A percentile compares a stretch with the other conserved stretches of the same genome.
Evolutionary conservation across 35 echinoderm and acorn worm genomes (phyloP).

Genomic region (Apostichopus japonicus): DNA sequence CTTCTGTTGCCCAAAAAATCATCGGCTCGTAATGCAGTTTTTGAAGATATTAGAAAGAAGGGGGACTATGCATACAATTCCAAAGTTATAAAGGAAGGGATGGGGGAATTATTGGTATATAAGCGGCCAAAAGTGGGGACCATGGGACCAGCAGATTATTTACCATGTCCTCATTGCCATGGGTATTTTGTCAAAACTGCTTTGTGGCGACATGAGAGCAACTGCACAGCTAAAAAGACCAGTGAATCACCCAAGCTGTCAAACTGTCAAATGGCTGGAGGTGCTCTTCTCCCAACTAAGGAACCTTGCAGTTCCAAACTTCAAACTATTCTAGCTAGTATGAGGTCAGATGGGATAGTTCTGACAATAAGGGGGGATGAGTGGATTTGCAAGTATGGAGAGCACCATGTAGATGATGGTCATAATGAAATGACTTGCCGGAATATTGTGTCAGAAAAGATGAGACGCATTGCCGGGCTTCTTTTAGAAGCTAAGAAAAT

Average conservation of each 20-base stretch:
- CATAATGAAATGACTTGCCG: not conserved
- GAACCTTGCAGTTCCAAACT: not conserved
- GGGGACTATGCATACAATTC: not conserved
- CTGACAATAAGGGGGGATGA: not conserved
- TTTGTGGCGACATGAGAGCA: not conserved
- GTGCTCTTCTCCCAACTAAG: constrained; percentile 4
- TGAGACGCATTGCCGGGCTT: not conserved
- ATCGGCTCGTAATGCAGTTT: not conserved
- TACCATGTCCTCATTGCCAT: not conserved
- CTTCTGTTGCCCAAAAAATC: not conserved
- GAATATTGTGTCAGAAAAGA: constrained; percentile 23
- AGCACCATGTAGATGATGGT: not conserved
- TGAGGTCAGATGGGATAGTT: not conserved
- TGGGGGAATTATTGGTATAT: not conserved
- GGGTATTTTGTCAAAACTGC: not conserved
- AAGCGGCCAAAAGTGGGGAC: not conserved
- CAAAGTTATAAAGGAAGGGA: constrained; percentile 19
- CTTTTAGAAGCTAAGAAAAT: constrained; percentile 2
- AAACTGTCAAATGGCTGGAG: not conserved
- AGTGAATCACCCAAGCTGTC: not conserved
- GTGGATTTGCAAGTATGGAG: not conserved
- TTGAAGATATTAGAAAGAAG: constrained; percentile 38
- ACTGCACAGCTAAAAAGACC: not conserved
- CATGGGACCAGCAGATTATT: not conserved
- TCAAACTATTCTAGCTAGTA: not conserved